Base-by-base conservation (phyloP, 2,113 vertebrate genomes). In the Halichoeres trimaculatus region DNA sequence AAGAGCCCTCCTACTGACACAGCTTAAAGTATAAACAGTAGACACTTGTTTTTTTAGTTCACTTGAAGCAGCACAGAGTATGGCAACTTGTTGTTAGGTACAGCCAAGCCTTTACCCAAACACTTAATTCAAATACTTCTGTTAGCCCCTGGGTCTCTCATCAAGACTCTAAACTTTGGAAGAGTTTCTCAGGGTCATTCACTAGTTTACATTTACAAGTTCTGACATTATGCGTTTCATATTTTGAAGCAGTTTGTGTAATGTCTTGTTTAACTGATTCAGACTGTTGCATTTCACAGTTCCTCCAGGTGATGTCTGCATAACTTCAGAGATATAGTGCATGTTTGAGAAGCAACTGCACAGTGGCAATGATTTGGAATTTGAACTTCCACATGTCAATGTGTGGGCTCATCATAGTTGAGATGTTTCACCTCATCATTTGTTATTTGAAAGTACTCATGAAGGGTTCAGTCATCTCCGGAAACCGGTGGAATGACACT, bases 1-100 rank as follows among this genome's bases (percentile, higher is more conserved):
- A 45, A 67, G 74, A 77, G 26, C 48, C 47, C 47, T 48, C 23
- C n/a, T 53, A 13, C 20, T 53, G 26, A 76, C 43, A 48, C 57
- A 70, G 40, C 36, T 52, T 19, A 47, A 36, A 60, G 47, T 23
- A 45, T 60, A 5, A 20, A 38, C 8, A 51, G 12, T 48, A 24
- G 13, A 43, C 60, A 56, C 20, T 56, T 63, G 55, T 17, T 35
- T 54, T 40, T 62, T 54, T 35, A 35, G 45, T n/a, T 40, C 23
- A 63, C 36, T 19, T 48, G 56, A 55, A 34, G 34, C 9, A 35
- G 38, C 45, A 55, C 26, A 12, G 14, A 57, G 41, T 61, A 55
- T n/a, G 52, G 56, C 19, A 51, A 35, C 34, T 17, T 20, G 43
- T 13, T 48, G 57, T 40, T 36, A 12, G 24, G 38, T 38, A 56